These are phyloP conservation scores for Ctenomys sociabilis DNA, from an alignment of 2,113 vertebrate species.

Conservation along the genomic window DNA sequence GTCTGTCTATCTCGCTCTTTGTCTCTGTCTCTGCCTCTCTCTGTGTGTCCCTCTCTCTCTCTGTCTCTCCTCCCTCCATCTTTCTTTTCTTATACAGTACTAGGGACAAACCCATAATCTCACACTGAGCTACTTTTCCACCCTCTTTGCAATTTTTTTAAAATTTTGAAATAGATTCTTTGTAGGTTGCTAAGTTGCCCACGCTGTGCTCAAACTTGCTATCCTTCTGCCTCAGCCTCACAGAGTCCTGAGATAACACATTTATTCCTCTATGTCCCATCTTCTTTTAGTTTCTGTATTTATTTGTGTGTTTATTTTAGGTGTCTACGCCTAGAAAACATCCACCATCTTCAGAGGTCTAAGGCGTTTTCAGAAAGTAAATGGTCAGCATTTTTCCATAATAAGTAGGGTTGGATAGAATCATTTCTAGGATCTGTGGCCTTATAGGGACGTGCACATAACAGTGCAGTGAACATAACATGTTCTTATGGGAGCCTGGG, in stretches of 20 bases:
- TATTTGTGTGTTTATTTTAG: not conserved
- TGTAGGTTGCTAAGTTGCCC: not conserved
- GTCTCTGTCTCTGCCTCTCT: rapidly evolving
- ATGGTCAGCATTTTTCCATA: not conserved
- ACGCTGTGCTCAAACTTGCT: not conserved
- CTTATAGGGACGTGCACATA: not conserved
- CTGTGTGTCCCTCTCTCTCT: not conserved
- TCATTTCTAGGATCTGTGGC: not conserved
- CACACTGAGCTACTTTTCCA: not conserved
- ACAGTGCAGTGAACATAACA: not conserved
- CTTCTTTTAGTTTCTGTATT: not conserved
- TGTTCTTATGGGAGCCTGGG: not conserved
- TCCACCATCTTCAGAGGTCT: not conserved
- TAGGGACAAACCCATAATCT: not conserved
- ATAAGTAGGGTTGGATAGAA: not conserved
- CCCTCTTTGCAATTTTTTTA: not conserved
- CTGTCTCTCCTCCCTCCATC: not conserved
- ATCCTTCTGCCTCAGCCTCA: not conserved
- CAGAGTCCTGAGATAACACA: not conserved
- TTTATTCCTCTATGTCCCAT: not conserved
- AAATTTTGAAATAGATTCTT: not conserved
- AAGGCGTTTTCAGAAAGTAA: conserved; percentile 18
- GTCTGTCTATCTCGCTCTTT: no score
- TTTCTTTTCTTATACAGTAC: not conserved
- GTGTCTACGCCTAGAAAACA: not conserved